Conservation (phyloP, 2,797 vertebrate species). For the Amphiprion clarkii region DNA sequence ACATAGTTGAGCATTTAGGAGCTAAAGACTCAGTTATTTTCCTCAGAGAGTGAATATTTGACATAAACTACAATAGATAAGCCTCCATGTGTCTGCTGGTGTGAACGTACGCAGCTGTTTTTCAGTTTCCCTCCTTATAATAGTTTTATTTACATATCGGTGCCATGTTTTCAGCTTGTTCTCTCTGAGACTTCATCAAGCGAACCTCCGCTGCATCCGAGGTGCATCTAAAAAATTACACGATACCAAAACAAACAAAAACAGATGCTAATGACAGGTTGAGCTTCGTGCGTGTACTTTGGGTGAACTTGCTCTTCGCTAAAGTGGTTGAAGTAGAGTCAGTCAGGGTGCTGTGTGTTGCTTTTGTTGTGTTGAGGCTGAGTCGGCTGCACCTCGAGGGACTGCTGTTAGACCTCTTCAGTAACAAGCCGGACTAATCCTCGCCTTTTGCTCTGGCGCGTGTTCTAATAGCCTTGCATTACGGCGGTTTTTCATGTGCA, state of each 20-base stretch:
- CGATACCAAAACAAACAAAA: not conserved
- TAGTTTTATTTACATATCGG: conserved; percentile 10
- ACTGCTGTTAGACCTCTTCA: conserved; percentile 68
- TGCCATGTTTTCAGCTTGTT: conserved; percentile 17
- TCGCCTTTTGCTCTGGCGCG: conserved; percentile 54
- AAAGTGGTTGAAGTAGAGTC: conserved; percentile 12
- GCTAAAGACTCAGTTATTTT: conserved; percentile 20
- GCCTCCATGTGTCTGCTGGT: not conserved
- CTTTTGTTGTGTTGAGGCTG: conserved; percentile 30
- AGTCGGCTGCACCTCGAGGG: conserved; percentile 61
- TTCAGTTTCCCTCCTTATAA: conserved; percentile 4
- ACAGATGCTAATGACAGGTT: not conserved
- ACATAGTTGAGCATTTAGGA: conserved; percentile 15
- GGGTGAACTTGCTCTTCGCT: conserved; percentile 11
- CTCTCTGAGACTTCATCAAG: too few relatives aligned
- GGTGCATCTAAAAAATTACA: too few relatives aligned
- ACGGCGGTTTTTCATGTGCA: conserved; percentile 52
- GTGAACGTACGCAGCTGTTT: conserved; percentile 8
- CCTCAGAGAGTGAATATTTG: conserved; percentile 19
- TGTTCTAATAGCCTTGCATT: conserved; percentile 66
- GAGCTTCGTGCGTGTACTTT: conserved; percentile 1
- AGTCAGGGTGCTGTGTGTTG: conserved; percentile 31
- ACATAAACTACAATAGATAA: not conserved
- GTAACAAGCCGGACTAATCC: conserved; percentile 68
- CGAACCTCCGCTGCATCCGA: not conserved